Conservation (phyloP, 2,797 vertebrate species). For the Enteromius trimaculatus region DNA sequence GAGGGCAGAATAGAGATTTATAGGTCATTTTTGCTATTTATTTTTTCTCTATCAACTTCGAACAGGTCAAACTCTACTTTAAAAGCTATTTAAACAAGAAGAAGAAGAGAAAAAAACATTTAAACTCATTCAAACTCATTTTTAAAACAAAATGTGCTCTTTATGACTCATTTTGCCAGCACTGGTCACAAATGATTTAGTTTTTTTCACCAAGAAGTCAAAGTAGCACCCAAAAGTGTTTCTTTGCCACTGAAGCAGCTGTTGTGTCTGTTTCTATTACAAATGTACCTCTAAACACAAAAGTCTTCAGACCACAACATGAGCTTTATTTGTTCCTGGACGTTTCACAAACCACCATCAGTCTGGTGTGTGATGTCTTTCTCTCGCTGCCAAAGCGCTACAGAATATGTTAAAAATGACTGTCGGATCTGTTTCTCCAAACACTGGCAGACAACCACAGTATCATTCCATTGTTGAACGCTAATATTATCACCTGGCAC, state of each 20-base stretch:
- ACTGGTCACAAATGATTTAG: neutral
- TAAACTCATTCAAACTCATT: too few species aligned
- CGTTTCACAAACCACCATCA: slow-evolving; percentile 8
- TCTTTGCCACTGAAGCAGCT: neutral
- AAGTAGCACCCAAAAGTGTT: neutral
- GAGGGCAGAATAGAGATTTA: too few species aligned
- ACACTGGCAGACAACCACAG: slow-evolving; percentile 27
- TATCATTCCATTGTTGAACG: slow-evolving; percentile 1
- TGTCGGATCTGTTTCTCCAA: slow-evolving; percentile 45
- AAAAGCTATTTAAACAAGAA: too few species aligned
- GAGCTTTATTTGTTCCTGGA: slow-evolving; percentile 1
- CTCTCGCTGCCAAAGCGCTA: slow-evolving; percentile 18
- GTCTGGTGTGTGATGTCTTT: neutral
- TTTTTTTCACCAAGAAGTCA: neutral
- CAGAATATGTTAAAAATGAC: slow-evolving; percentile 44
- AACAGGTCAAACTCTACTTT: too few species aligned
- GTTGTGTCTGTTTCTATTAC: neutral
- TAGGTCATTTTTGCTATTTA: too few species aligned
- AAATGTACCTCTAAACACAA: neutral
- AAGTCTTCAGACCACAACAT: neutral
- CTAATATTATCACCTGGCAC: slow-evolving; percentile 32
- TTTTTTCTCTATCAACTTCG: too few species aligned
- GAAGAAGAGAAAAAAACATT: too few species aligned
- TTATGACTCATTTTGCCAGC: too few species aligned
- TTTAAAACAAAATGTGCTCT: too few species aligned